Percentiles rank a stretch among this genome's conserved stretches.
Conservation (phyloP, 2,797 vertebrate genomes). For the Columba guinea region DNA sequence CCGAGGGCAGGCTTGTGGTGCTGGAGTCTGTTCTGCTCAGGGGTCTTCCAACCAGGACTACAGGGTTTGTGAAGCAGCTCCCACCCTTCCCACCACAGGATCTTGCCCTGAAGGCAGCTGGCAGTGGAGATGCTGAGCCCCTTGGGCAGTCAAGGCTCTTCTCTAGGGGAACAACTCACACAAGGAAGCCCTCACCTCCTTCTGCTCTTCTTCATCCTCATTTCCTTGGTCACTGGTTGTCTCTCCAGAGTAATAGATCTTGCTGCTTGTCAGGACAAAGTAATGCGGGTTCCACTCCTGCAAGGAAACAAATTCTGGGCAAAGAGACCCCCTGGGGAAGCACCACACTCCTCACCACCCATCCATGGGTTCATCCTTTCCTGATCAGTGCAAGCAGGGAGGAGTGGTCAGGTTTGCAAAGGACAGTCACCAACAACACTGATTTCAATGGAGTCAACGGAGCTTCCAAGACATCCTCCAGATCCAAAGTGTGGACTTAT, state of each 20-base stretch:
- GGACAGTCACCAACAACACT: background rate
- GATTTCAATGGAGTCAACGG: background rate
- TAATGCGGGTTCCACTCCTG: constrained; percentile 99
- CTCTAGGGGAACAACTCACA: background rate
- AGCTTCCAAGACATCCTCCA: background rate
- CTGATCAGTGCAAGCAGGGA: background rate
- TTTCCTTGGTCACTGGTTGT: constrained; percentile 92
- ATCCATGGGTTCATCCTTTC: background rate
- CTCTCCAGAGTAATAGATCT: constrained; percentile 98
- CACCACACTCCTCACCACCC: background rate
- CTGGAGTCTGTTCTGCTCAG: background rate
- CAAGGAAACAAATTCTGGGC: constrained; percentile 13
- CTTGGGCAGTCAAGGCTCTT: background rate
- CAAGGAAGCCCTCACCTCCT: constrained; percentile 83
- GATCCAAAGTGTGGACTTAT: background rate
- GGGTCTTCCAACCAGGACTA: background rate
- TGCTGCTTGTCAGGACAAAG: constrained; percentile 97
- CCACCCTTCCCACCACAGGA: background rate
- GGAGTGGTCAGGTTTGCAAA: accelerated
- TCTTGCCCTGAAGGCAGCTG: background rate
- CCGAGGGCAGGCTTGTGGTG: background rate
- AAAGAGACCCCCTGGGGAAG: background rate
- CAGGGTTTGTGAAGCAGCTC: background rate
- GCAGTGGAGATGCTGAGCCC: background rate
- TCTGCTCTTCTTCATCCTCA: constrained; percentile 96